Conservation (phyloP, 2,797 vertebrate genomes). For the Sphenodon punctatus region DNA sequence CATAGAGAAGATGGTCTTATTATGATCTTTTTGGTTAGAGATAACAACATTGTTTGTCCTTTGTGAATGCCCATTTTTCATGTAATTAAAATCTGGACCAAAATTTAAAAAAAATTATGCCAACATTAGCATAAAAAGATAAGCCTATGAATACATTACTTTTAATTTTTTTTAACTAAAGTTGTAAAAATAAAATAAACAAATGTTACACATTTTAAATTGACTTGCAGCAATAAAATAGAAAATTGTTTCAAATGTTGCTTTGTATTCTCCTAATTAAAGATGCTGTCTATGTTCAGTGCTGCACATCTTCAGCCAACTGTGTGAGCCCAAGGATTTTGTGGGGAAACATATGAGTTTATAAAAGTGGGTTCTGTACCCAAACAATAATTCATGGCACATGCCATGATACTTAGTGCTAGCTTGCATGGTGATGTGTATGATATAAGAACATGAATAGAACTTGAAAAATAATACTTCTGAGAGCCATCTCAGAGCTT, state of each 20-base stretch:
- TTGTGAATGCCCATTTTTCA: not conserved
- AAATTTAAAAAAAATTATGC: not conserved
- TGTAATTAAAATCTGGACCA: not conserved
- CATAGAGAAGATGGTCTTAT: not conserved
- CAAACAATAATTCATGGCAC: not conserved
- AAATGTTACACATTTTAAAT: not conserved
- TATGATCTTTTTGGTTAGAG: not conserved
- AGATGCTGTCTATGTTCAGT: not conserved
- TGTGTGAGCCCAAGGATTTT: not conserved
- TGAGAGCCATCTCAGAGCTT: slow-evolving; percentile 30
- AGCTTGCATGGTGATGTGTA: not conserved
- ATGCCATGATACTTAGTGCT: rapidly evolving
- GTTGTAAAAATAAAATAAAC: too few species aligned
- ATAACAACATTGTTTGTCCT: not conserved
- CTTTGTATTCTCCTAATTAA: not conserved
- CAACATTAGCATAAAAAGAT: not conserved
- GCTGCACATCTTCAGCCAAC: not conserved
- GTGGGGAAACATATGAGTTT: not conserved
- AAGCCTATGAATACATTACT: not conserved
- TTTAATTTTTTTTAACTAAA: too few species aligned
- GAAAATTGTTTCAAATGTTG: not conserved
- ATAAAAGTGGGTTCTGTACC: not conserved
- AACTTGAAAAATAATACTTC: slow-evolving; percentile 2
- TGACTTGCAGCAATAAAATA: not conserved
- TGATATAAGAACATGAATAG: not conserved